A percentile compares a stretch with the other conserved stretches of the same genome.
phyloP scores from a whole-genome alignment of 2,113 vertebrate genomes.

The Procapra przewalskii region DNA sequence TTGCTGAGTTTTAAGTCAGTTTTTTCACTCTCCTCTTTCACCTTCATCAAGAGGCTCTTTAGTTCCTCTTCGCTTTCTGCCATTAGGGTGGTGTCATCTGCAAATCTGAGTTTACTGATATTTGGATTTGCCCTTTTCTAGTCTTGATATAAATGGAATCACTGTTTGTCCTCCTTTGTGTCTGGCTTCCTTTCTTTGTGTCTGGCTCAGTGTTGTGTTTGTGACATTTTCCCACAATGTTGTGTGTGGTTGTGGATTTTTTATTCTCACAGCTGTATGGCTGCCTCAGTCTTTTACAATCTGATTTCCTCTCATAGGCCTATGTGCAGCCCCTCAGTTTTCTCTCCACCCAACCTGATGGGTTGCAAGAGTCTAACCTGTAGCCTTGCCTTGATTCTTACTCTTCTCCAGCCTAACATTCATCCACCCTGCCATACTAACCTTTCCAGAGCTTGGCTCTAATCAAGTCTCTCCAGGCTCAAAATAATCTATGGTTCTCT shows the following conservation, averaged over 20 bases:
- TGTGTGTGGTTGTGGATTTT: neutral
- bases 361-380: neutral
- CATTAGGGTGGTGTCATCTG: neutral
- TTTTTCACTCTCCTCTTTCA: neutral
- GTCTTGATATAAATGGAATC: neutral
- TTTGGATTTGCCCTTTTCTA: neutral
- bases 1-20: neutral
- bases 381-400: neutral
- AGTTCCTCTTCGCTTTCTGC: neutral
- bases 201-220: neutral
- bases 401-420: neutral
- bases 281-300: neutral
- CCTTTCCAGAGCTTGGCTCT: neutral
- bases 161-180: neutral
- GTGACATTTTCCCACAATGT: neutral
- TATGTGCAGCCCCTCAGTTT: neutral
- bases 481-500: neutral
- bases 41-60: neutral
- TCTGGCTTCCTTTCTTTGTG: neutral
- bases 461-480: neutral
- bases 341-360: neutral
- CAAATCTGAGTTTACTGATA: neutral
- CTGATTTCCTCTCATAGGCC: neutral
- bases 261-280: neutral
- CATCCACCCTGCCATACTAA: neutral